Evolutionary conservation across 2,888 invertebrate genomes (phyloP).

Genomic region (Eupithecia inturbata): DNA sequence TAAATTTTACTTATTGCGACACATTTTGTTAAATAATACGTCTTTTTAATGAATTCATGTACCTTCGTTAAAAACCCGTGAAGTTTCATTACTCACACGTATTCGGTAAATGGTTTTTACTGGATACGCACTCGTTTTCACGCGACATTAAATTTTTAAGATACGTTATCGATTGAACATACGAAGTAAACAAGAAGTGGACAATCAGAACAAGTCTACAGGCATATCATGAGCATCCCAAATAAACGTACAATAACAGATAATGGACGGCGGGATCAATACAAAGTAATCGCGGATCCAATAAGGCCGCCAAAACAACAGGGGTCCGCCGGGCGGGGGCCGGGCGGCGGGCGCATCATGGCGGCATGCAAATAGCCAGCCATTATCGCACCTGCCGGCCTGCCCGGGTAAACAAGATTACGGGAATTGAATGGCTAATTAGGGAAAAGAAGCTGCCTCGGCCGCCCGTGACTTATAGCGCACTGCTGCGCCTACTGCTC

Average conservation of each 20-base stretch:
- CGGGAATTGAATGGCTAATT: slow-evolving; percentile 84
- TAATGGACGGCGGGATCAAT: slow-evolving; percentile 83
- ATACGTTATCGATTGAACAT: not conserved
- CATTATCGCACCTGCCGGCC: slow-evolving; percentile 84
- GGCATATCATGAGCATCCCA: not conserved
- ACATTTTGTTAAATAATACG: not conserved
- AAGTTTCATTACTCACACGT: not conserved
- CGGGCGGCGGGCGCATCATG: slow-evolving; percentile 81
- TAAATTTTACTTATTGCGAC: not conserved
- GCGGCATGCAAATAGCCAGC: slow-evolving; percentile 84
- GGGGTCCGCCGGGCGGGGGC: slow-evolving; percentile 72
- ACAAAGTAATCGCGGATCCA: slow-evolving; percentile 84
- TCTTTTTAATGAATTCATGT: too few relatives aligned
- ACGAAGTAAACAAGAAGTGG: not conserved
- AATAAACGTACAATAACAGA: slow-evolving; percentile 62
- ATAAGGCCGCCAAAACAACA: slow-evolving; percentile 82
- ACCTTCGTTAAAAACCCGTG: not conserved
- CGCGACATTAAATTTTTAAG: not conserved
- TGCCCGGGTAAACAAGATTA: slow-evolving; percentile 83
- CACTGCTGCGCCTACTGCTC: too few relatives aligned
- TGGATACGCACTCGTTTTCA: not conserved
- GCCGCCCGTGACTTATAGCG: slow-evolving; percentile 72
- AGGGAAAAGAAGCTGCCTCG: slow-evolving; percentile 79
- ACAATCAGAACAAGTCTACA: not conserved
- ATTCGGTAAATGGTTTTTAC: not conserved